Percentiles rank a stretch among this genome's conserved stretches.
Evolutionary conservation across 2,888 invertebrate genomes (phyloP).

Genomic region (Smittia sp.): DNA sequence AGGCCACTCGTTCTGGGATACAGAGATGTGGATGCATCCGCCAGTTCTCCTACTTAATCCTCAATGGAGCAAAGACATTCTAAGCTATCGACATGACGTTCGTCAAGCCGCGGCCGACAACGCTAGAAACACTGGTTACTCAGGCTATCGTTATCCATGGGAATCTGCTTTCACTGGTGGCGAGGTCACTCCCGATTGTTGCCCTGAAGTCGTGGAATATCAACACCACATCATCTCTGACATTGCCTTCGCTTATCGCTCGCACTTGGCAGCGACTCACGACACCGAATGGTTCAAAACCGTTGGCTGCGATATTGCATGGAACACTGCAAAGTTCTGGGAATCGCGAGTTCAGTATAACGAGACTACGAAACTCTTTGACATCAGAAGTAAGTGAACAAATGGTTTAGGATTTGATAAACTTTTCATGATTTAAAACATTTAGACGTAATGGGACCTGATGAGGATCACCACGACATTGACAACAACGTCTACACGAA

Average conservation of each 20-base stretch:
- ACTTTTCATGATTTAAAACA: neutral
- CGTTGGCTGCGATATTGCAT: conserved; percentile 59
- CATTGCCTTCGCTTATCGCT: conserved; percentile 56
- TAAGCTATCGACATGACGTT: conserved; percentile 57
- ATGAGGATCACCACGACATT: conserved; percentile 61
- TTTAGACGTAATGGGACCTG: conserved; percentile 63
- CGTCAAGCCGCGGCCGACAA: conserved; percentile 56
- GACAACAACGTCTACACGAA: conserved; percentile 59
- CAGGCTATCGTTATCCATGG: conserved; percentile 61
- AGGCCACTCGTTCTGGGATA: conserved; percentile 66
- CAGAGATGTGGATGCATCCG: conserved; percentile 64
- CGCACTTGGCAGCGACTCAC: conserved; percentile 47
- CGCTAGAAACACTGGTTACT: conserved; percentile 56
- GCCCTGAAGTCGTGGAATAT: conserved; percentile 57
- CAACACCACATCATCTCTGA: conserved; percentile 62
- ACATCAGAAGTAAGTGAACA: conserved; percentile 55
- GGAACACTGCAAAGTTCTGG: conserved; percentile 61
- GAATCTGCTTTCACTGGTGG: conserved; percentile 62
- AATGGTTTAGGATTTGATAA: neutral
- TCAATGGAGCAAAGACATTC: conserved; percentile 54
- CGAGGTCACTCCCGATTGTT: conserved; percentile 59
- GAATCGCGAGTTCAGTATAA: conserved; percentile 58
- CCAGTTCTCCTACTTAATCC: conserved; percentile 57
- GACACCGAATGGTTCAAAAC: conserved; percentile 51
- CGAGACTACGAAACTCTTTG: conserved; percentile 54